Evolutionary conservation across 2,797 vertebrate genomes (phyloP).

Genomic region (Typhlichthys subterraneus): DNA sequence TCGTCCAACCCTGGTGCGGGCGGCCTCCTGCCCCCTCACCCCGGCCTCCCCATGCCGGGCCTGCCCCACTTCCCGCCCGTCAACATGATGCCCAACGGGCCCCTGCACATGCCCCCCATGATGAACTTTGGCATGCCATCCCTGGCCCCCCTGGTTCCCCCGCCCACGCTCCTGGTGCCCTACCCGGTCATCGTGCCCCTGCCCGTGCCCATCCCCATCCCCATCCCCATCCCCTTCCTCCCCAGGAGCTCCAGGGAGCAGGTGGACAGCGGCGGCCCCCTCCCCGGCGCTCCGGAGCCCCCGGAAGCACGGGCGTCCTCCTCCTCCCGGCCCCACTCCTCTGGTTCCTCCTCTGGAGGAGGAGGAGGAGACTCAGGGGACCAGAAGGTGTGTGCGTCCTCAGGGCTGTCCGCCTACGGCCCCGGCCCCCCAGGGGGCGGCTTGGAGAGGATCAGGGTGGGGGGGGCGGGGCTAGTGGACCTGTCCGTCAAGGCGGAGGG

Average conservation of each 20-base stretch:
- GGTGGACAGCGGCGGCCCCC: slow-evolving; percentile 83
- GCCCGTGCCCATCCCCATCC: slow-evolving; percentile 95
- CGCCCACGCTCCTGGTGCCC: slow-evolving; percentile 95
- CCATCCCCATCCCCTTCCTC: slow-evolving; percentile 91
- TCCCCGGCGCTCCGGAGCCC: slow-evolving; percentile 82
- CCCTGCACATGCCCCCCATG: slow-evolving; percentile 91
- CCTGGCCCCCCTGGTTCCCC: slow-evolving; percentile 93
- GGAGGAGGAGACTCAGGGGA: slow-evolving; percentile 80
- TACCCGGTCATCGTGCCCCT: slow-evolving; percentile 98
- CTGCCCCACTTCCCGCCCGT: slow-evolving; percentile 87
- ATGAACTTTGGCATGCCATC: slow-evolving; percentile 99
- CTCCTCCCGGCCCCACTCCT: slow-evolving; percentile 78
- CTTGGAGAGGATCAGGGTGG: slow-evolving; percentile 80
- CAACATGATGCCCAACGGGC: slow-evolving; percentile 95
- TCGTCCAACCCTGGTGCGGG: slow-evolving; percentile 87
- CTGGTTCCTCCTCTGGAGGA: slow-evolving; percentile 62
- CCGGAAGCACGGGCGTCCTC: slow-evolving; percentile 73
- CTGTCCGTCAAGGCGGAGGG: slow-evolving; percentile 88
- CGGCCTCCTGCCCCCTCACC: slow-evolving; percentile 88
- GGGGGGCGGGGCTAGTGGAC: slow-evolving; percentile 76
- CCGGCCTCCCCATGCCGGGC: slow-evolving; percentile 85
- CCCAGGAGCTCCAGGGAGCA: slow-evolving; percentile 88
- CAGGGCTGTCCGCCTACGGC: slow-evolving; percentile 80
- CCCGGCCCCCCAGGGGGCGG: slow-evolving; percentile 41
- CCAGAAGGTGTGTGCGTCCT: slow-evolving; percentile 84